Percentiles rank a stretch among this genome's conserved stretches.
These are phyloP conservation scores for Amiota mariae DNA, from an alignment of 2,888 invertebrate species.

Conservation along the genomic window DNA sequence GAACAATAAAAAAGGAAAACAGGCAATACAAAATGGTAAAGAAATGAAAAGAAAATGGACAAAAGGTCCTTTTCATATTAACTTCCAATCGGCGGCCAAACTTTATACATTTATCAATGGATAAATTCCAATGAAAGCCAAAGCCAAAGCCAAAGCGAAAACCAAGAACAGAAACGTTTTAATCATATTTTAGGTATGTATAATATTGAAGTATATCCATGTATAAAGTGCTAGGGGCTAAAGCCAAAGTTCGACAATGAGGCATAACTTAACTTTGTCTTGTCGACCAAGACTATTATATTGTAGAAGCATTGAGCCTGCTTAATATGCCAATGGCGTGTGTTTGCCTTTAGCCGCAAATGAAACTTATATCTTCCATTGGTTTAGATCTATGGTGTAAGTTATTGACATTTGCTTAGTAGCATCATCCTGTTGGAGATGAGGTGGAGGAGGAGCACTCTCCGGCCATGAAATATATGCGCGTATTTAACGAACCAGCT, in stretches of 20 bases:
- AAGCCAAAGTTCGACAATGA: constrained; percentile 48
- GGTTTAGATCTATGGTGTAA: constrained; percentile 50
- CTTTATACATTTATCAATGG: constrained; percentile 61
- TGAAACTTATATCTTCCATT: constrained; percentile 44
- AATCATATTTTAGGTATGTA: constrained; percentile 59
- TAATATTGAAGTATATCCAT: constrained; percentile 32
- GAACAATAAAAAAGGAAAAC: neutral
- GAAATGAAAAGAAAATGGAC: neutral
- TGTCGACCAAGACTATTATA: neutral
- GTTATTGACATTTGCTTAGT: constrained; percentile 62
- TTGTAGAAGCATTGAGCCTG: constrained; percentile 15
- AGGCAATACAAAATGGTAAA: neutral
- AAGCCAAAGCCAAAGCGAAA: constrained; percentile 1
- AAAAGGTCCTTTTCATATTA: constrained; percentile 11
- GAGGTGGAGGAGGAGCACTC: no score
- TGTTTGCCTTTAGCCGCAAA: constrained; percentile 16
- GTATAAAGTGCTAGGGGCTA: constrained; percentile 24
- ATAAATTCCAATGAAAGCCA: constrained; percentile 24
- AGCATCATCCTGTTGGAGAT: neutral
- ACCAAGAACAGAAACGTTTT: constrained; percentile 50
- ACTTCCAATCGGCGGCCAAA: constrained; percentile 38
- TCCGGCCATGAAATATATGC: constrained; percentile 30
- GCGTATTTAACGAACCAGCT: constrained; percentile 67
- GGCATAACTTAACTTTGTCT: constrained; percentile 12
- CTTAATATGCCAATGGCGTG: constrained; percentile 40